Base-by-base conservation (phyloP, 2,888 invertebrate genomes). In the Malthinus flaveolus region DNA sequence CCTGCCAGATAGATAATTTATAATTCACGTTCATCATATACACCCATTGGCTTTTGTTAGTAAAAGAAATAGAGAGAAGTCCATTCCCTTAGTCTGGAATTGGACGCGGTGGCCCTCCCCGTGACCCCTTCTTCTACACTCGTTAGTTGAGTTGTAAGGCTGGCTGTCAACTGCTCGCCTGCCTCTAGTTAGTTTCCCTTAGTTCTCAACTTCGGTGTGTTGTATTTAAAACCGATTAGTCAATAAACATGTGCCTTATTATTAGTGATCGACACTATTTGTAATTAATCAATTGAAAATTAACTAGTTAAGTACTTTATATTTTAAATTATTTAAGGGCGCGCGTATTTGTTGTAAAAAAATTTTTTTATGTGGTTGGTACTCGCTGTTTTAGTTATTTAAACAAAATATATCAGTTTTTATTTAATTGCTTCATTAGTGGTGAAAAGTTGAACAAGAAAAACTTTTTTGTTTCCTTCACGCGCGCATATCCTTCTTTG, bases 61-160 rank as follows among this genome's bases (percentile, higher is more conserved):
- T 69, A 67, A 60, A 64, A 61, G 60, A 72, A 70, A 71, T 72
- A 73, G 71, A 65, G 67, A 73, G 23, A 23, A 23, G 73, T 72
- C 73, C 73, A 71, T 73, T 73, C 74, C 71, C 71, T 71, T 66
- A 69, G 71, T 71, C 69, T 69, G 68, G 68, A 63, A 69, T 67
- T 66, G 72, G 71, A 71, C 44, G 15, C 12, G 39, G 39, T 42
- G 39, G 23, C 74, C 74, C 72, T 73, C 75, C 73, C 73, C 67
- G 57, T 60, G 45, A 56, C 61, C 73, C 73, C 73, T 71, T 73
- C 74, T 72, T 69, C 74, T 66, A 72, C 68, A 73, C 71, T 73
- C 70, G 75, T 74, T 79, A 79, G 79, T 79, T 79, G 79, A 79
- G 79, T 78, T 78, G 79, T 79, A 78, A 79, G 75, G 73, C 73